Conservation (phyloP, 2,888 invertebrate species). For the Cremastinae sp. region DNA sequence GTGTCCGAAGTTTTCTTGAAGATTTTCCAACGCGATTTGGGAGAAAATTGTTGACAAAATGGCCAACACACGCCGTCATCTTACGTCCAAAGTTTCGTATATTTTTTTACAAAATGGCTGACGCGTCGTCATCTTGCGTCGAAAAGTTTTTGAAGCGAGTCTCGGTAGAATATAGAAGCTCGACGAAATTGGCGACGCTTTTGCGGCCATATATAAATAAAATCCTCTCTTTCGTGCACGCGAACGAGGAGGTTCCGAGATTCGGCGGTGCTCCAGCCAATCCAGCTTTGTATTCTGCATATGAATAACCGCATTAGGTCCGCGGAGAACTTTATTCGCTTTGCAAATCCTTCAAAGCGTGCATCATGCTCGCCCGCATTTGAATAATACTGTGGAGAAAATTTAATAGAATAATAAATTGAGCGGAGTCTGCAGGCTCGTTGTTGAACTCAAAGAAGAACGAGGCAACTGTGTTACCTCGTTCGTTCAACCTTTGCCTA, state of each 20-base stretch:
- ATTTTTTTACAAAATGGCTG: no score
- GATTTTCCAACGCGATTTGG: no score
- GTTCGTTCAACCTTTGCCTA: neutral
- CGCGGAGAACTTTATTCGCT: conserved; percentile 34
- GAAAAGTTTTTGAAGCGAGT: neutral
- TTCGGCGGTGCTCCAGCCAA: conserved; percentile 36
- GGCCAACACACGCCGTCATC: no score
- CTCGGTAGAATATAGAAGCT: neutral
- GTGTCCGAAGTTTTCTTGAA: no score
- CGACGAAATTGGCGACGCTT: neutral
- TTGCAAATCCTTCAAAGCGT: conserved; percentile 1
- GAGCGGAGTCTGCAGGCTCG: conserved; percentile 54
- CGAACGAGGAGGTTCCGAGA: conserved; percentile 25
- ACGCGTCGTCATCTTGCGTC: neutral
- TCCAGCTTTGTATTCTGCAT: conserved; percentile 54
- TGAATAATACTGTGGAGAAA: conserved; percentile 57
- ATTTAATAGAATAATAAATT: conserved; percentile 78
- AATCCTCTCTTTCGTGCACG: conserved; percentile 10
- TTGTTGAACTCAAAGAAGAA: conserved; percentile 42
- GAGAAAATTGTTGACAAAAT: no score
- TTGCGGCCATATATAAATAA: conserved; percentile 38
- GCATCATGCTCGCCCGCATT: neutral
- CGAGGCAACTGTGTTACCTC: conserved; percentile 41
- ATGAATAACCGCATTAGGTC: conserved; percentile 57
- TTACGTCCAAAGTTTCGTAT: no score